phyloP scores from a whole-genome alignment of 2,888 invertebrate genomes.

The Suillia variegata region DNA sequence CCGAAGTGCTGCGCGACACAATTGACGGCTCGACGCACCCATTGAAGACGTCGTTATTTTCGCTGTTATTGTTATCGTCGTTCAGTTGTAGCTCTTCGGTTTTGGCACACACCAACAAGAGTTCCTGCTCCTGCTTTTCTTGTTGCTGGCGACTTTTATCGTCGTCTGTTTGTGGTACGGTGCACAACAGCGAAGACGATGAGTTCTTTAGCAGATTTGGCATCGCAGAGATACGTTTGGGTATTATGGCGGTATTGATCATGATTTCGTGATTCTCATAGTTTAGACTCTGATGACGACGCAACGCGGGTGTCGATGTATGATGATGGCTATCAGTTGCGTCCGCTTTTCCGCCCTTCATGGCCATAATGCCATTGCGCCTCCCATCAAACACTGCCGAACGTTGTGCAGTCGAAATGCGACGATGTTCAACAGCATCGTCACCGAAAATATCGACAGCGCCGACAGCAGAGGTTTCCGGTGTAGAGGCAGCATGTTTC shows the following conservation, averaged over 20 bases:
- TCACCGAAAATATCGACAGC: constrained; percentile 42
- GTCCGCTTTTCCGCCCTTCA: constrained; percentile 34
- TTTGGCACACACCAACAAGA: constrained; percentile 49
- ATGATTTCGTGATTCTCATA: constrained; percentile 61
- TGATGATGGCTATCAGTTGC: neutral
- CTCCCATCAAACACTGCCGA: constrained; percentile 57
- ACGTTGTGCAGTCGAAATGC: constrained; percentile 55
- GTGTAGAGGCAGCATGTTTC: neutral
- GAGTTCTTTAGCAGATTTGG: constrained; percentile 34
- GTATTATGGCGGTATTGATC: constrained; percentile 34
- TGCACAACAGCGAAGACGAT: constrained; percentile 21
- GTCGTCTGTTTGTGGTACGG: constrained; percentile 30
- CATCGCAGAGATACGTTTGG: constrained; percentile 38
- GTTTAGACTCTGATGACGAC: constrained; percentile 57
- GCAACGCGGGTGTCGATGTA: constrained; percentile 26
- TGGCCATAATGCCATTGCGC: constrained; percentile 59
- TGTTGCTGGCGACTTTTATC: constrained; percentile 37
- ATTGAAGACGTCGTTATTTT: constrained; percentile 7
- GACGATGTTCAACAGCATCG: constrained; percentile 52
- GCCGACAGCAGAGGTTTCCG: constrained; percentile 16
- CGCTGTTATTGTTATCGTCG: constrained; percentile 17
- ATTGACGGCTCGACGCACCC: constrained; percentile 17
- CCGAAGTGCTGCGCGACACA: constrained; percentile 14
- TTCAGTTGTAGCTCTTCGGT: constrained; percentile 49
- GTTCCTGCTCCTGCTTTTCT: too few relatives aligned